phyloP scores from a whole-genome alignment of 2,797 vertebrate genomes.

The Jordanella pulchra region DNA sequence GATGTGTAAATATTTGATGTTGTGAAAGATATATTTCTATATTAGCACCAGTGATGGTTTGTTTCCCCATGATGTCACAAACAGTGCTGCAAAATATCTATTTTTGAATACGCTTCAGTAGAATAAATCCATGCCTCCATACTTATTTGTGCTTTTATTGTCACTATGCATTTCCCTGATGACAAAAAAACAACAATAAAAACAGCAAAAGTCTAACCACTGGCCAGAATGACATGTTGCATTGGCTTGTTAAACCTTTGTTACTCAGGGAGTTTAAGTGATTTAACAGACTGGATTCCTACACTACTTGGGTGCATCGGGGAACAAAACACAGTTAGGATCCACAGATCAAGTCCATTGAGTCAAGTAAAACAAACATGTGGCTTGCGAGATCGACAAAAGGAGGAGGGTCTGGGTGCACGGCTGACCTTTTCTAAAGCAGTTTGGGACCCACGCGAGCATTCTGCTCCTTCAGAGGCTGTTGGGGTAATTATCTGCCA shows the following conservation, averaged over 20 bases:
- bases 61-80: background rate
- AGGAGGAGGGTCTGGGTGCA: constrained; percentile 61
- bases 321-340: constrained; percentile 38
- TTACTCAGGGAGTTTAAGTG: background rate
- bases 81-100: background rate
- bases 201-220: too few relatives aligned
- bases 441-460: constrained; percentile 71
- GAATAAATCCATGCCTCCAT: background rate
- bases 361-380: constrained; percentile 76
- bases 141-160: background rate
- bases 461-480: constrained; percentile 67
- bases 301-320: constrained; percentile 22
- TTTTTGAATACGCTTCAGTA: background rate
- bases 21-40: background rate
- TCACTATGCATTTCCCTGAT: background rate
- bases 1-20: too few relatives aligned
- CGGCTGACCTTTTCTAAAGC: constrained; percentile 74
- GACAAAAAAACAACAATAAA: background rate
- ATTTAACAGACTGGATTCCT: constrained; percentile 22
- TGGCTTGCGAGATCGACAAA: constrained; percentile 65
- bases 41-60: background rate
- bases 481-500: constrained; percentile 75
- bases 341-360: constrained; percentile 68
- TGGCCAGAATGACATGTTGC: background rate
- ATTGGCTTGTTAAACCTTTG: background rate